Evolutionary conservation across 1,140 invertebrate genomes (phyloP).

Genomic region (Atta colombica): DNA sequence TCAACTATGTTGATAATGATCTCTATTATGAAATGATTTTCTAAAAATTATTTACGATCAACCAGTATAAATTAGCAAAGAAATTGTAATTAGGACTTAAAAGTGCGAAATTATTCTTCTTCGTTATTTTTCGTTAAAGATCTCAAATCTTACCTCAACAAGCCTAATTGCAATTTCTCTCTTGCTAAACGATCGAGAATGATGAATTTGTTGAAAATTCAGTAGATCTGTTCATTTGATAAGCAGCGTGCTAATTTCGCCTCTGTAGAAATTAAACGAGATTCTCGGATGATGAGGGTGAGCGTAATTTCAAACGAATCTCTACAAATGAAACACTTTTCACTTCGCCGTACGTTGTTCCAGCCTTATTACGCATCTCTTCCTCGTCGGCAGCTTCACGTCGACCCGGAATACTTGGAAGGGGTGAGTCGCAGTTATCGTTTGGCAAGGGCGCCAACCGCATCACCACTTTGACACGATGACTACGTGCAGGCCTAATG

Average conservation of each 20-base stretch:
- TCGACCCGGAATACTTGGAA: background rate
- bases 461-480: conserved; percentile 74
- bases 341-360: conserved; percentile 38
- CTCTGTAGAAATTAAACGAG: conserved; percentile 42
- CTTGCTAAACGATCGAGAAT: background rate
- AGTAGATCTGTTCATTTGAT: conserved; percentile 24
- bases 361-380: conserved; percentile 30
- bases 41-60: background rate
- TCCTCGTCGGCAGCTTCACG: background rate
- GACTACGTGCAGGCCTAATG: conserved; percentile 67
- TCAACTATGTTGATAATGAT: background rate
- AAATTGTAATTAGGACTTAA: background rate
- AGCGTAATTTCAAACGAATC: conserved; percentile 47
- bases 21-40: background rate
- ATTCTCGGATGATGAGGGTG: conserved; percentile 12
- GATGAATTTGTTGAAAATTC: background rate
- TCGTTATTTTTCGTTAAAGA: background rate
- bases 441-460: conserved; percentile 79
- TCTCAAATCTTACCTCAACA: background rate
- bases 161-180: background rate
- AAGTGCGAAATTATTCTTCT: background rate
- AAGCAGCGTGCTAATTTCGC: conserved; percentile 48
- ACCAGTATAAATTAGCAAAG: background rate
- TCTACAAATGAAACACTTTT: conserved; percentile 45
- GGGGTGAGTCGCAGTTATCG: conserved; percentile 74